phyloP scores from a whole-genome alignment of 2,888 invertebrate species.

The Andrena bicolor region DNA sequence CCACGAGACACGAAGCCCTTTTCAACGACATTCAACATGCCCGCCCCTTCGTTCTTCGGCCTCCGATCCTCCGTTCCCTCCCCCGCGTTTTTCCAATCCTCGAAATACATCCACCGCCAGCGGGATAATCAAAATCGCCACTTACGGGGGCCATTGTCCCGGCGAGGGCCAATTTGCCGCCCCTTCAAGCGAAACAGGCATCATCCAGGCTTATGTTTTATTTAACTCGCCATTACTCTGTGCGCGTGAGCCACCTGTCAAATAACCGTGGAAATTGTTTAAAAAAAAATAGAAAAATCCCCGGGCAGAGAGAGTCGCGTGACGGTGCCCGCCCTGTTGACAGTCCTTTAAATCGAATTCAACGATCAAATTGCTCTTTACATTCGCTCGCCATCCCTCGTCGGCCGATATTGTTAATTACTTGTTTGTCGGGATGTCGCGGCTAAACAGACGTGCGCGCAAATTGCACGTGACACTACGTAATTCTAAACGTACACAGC shows the following conservation, averaged over 20 bases:
- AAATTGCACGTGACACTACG: constrained; percentile 52
- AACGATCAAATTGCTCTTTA: constrained; percentile 52
- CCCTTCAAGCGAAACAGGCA: not conserved
- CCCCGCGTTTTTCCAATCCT: not conserved
- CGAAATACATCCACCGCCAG: not conserved
- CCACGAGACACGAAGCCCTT: constrained; percentile 58
- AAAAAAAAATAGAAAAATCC: not conserved
- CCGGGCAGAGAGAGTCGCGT: not conserved
- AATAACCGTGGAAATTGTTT: constrained; percentile 32
- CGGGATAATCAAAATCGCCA: constrained; percentile 24
- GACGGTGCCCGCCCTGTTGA: constrained; percentile 11
- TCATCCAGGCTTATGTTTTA: constrained; percentile 44
- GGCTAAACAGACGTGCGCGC: constrained; percentile 49
- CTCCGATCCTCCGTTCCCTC: not conserved
- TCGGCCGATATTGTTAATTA: constrained; percentile 53
- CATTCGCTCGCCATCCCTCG: constrained; percentile 15
- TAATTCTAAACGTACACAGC: constrained; percentile 54
- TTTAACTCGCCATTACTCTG: constrained; percentile 41
- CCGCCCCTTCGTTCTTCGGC: not conserved
- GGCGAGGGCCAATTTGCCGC: constrained; percentile 4
- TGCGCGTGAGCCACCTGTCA: not conserved
- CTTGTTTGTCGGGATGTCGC: constrained; percentile 56
- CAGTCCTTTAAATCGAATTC: constrained; percentile 54
- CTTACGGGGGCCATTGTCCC: constrained; percentile 7
- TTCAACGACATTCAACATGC: constrained; percentile 40